Evolutionary conservation across 2,797 vertebrate species (phyloP).

Genomic region (Sitta carolinensis): DNA sequence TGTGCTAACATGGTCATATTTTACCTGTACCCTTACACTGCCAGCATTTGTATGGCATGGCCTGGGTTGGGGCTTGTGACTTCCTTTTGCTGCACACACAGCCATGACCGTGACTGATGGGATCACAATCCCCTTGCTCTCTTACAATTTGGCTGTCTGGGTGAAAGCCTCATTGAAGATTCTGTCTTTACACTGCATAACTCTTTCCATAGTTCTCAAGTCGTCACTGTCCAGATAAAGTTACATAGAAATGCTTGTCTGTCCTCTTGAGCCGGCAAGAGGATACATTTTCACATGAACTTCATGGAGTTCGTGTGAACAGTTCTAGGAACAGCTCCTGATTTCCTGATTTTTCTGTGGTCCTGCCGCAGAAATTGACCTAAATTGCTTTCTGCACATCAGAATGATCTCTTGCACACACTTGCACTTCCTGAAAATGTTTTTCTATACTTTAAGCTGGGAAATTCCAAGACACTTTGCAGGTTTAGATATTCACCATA

Average conservation of each 20-base stretch:
- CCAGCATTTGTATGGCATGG: neutral
- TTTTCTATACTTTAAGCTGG: neutral
- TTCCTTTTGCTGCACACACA: neutral
- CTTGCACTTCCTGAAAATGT: neutral
- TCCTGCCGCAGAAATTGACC: neutral
- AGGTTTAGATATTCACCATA: neutral
- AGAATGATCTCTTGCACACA: neutral
- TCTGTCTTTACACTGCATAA: rapidly evolving
- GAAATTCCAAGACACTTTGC: neutral
- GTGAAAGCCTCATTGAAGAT: neutral
- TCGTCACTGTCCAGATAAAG: neutral
- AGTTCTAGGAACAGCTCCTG: neutral
- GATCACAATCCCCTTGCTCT: rapidly evolving
- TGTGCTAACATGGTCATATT: neutral
- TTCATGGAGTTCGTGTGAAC: neutral
- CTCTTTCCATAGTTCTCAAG: neutral
- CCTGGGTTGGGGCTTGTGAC: neutral
- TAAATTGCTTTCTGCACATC: neutral
- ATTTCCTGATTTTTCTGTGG: too few relatives aligned
- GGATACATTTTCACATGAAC: neutral
- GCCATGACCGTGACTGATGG: neutral
- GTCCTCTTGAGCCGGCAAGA: neutral
- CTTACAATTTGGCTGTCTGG: rapidly evolving
- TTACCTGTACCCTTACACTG: neutral
- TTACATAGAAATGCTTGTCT: rapidly evolving